phyloP scores from a whole-genome alignment of 2,113 vertebrate genomes.

The Calyptomena viridis region DNA sequence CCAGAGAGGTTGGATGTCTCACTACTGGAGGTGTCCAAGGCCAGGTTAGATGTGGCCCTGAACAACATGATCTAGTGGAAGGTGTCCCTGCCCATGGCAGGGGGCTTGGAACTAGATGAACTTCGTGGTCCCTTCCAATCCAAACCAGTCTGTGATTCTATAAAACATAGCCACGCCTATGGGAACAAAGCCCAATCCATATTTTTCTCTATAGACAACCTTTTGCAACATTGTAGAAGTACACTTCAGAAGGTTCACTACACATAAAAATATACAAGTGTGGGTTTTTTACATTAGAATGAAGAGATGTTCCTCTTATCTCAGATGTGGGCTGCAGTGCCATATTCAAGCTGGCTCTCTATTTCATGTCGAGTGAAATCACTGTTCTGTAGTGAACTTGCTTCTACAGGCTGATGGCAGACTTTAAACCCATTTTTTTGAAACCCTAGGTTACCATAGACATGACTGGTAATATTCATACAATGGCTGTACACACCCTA shows the following conservation, averaged over 20 bases:
- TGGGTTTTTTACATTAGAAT: neutral
- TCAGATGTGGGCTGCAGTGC: neutral
- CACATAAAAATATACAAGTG: neutral
- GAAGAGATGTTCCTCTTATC: neutral
- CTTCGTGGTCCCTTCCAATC: neutral
- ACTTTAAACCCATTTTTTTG: neutral
- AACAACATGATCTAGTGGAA: neutral
- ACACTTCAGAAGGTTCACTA: neutral
- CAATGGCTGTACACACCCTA: neutral
- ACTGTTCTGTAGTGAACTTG: neutral
- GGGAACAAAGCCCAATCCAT: neutral
- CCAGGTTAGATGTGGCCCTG: neutral
- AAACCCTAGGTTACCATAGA: neutral
- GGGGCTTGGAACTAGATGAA: rapidly evolving
- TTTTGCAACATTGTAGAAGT: neutral
- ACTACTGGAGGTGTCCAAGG: neutral
- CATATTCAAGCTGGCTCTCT: neutral
- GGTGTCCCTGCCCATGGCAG: rapidly evolving
- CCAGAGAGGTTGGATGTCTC: neutral
- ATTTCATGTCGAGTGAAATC: neutral
- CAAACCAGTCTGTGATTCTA: neutral
- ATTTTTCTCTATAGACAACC: neutral
- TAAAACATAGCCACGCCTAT: neutral
- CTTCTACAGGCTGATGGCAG: neutral
- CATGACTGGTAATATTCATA: neutral